phyloP scores from a whole-genome alignment of 2,888 invertebrate species.

The Deilephila porcellus region DNA sequence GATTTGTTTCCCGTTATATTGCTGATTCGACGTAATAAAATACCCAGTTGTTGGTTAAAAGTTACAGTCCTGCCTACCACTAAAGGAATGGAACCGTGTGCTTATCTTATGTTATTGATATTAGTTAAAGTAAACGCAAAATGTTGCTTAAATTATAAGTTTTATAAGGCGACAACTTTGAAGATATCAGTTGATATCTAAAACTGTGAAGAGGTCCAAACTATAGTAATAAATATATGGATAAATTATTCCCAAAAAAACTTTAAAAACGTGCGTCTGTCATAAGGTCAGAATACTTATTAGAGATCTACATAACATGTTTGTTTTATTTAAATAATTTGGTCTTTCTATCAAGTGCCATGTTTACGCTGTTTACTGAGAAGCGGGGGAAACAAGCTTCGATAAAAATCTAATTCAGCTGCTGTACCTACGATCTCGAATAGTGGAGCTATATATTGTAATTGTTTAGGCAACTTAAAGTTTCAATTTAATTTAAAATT shows the following conservation, averaged over 20 bases:
- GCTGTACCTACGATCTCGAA: neutral
- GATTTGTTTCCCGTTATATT: too few relatives aligned
- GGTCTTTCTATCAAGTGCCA: neutral
- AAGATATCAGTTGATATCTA: too few relatives aligned
- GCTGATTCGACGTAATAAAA: too few relatives aligned
- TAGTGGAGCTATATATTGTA: neutral
- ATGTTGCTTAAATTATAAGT: too few relatives aligned
- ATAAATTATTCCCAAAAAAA: neutral
- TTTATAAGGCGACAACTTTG: too few relatives aligned
- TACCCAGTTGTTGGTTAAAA: too few relatives aligned
- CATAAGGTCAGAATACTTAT: neutral
- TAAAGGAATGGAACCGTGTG: too few relatives aligned
- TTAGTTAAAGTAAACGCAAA: too few relatives aligned
- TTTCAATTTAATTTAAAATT: neutral
- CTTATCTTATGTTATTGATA: too few relatives aligned
- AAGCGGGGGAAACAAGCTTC: constrained; percentile 2
- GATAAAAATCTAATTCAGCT: neutral
- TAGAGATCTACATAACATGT: neutral
- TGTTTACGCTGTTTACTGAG: neutral
- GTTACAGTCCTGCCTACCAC: too few relatives aligned
- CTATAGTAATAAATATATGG: too few relatives aligned
- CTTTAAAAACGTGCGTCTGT: neutral
- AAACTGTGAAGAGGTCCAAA: too few relatives aligned
- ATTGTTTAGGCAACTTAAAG: neutral
- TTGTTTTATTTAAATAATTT: constrained; percentile 3